phyloP scores from a whole-genome alignment of 1,140 invertebrate genomes.

The Pseudomyrmex cubaensis region DNA sequence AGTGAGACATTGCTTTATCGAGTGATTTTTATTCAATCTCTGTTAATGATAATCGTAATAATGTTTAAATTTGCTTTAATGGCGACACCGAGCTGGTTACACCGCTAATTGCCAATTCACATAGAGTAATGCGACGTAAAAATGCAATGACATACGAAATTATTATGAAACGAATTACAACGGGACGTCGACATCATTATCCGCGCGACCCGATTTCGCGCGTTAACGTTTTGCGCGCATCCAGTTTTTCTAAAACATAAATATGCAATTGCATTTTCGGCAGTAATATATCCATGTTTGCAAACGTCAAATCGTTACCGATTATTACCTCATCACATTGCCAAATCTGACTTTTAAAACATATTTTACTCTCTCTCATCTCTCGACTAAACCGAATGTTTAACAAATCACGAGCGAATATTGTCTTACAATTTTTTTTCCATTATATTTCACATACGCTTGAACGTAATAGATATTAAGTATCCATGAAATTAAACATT shows the following conservation, averaged over 20 bases:
- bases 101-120: constrained; percentile 47
- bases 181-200: constrained; percentile 30
- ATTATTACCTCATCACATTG: neutral
- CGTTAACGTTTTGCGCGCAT: constrained; percentile 40
- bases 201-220: constrained; percentile 33
- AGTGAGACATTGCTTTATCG: neutral
- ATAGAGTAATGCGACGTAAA: constrained; percentile 39
- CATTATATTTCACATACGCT: neutral
- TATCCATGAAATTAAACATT: constrained; percentile 13
- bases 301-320: constrained; percentile 19
- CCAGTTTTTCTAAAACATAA: constrained; percentile 25
- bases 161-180: constrained; percentile 33
- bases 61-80: neutral
- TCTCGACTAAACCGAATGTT: neutral
- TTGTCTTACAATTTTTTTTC: neutral
- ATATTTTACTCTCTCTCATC: constrained; percentile 1
- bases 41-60: constrained; percentile 9
- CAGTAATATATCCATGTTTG: neutral
- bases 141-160: constrained; percentile 41
- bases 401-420: neutral
- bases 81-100: constrained; percentile 1
- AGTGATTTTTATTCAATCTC: constrained; percentile 15
- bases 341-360: neutral
- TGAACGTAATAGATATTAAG: neutral
- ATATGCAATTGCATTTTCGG: constrained; percentile 24